These are phyloP conservation scores for Oreochromis aureus DNA, from an alignment of 2,113 vertebrate genomes.

Conservation along the genomic window DNA sequence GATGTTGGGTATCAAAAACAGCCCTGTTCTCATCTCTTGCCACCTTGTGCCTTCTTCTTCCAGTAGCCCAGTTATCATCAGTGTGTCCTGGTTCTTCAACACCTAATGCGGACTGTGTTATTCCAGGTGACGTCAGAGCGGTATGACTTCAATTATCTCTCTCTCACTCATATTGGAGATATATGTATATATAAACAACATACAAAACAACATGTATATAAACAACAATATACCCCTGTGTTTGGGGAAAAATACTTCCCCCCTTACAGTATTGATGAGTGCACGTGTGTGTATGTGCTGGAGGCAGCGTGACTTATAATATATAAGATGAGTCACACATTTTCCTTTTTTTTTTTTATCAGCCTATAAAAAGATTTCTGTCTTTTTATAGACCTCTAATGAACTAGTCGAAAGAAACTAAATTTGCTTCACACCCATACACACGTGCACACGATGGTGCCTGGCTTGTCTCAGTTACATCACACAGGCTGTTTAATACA, in stretches of 20 bases:
- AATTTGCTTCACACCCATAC: background rate
- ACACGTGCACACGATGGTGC: background rate
- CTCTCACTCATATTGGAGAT: background rate
- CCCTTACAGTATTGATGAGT: background rate
- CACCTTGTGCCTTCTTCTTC: background rate
- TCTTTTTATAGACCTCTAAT: constrained; percentile 22
- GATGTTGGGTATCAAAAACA: background rate
- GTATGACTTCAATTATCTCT: background rate
- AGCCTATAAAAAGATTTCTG: constrained; percentile 9
- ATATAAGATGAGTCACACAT: background rate
- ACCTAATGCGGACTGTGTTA: too few species aligned
- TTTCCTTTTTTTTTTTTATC: background rate
- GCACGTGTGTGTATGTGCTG: background rate
- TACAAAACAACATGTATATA: background rate
- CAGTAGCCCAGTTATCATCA: background rate
- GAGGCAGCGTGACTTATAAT: background rate
- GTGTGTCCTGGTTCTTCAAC: too few species aligned
- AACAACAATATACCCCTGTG: background rate
- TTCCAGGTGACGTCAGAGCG: too few species aligned
- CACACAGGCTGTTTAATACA: background rate
- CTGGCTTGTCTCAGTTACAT: background rate
- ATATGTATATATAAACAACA: too few species aligned
- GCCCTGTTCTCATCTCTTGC: background rate
- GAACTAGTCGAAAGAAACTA: constrained; percentile 11
- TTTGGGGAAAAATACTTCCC: background rate